Evolutionary conservation across 2,113 vertebrate species (phyloP), one percentile per base, ranked within the genome.

Genomic region (Pangasianodon gigas): DNA sequence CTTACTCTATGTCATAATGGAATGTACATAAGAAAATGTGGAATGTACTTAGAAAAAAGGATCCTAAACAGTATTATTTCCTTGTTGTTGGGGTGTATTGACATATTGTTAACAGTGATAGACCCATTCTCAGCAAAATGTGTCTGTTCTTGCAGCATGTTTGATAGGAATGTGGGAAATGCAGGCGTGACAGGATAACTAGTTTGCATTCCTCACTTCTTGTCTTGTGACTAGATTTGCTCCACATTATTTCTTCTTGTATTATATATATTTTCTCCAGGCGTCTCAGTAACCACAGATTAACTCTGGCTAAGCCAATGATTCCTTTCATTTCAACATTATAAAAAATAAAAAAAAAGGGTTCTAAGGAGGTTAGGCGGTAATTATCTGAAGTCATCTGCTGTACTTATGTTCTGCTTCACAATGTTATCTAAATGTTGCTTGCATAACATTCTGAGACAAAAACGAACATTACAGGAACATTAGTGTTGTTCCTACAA

Each of bases 301-400:
- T 92, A 85, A 85, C 90, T 91, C 80, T 77, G 89, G 16, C 24
- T 79, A 75, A 90, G 87, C 93, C 87, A 85, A 32, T 90, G 88
- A 88, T 92, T 90, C 60, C 46, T 18, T 32, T 54, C 19, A 74
- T 62, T 41, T 52, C 21, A 32, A 16, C 13, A 0, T 80, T 79
- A 48, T 19, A 19, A 51, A 32, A 19, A 37, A 37, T 1, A 37
- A 37, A 37, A 37, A 37, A 37, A 14, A 19, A 58, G 56, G 18
- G 8, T 65, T 65, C 21, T 26, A 29, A 65, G 26, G 26, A 11
- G 62, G 26, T 60, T 60, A 24, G 58, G 4, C 58, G 21, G 58
- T 60, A 21, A 60, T 19, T 19, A 60, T 60, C 52, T 13, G 54
- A 56, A 56, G 13, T 2, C 54, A 58, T 60, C 58, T 60, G 18